Conservation (phyloP, 1,140 invertebrate species). For the Papilio helenus region DNA sequence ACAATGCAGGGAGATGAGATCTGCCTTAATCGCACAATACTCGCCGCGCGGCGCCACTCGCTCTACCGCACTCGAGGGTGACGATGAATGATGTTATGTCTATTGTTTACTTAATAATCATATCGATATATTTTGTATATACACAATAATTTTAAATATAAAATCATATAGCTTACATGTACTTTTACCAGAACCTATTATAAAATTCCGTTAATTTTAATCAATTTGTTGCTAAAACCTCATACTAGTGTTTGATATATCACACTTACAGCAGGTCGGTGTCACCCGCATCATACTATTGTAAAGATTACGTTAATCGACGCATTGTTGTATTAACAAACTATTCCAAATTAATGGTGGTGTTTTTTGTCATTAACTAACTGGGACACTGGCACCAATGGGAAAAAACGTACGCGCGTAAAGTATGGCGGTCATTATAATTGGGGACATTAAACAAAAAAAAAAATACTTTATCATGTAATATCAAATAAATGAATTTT, state of each 20-base stretch:
- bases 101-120: constrained; percentile 40
- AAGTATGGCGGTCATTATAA: neutral
- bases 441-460: neutral
- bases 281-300: constrained; percentile 3
- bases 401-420: neutral
- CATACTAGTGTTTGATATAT: too few species aligned
- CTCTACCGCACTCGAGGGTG: constrained; percentile 57
- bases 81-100: constrained; percentile 49
- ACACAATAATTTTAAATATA: neutral
- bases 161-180: too few species aligned
- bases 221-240: too few species aligned
- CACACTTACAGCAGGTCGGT: neutral
- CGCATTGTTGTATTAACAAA: neutral
- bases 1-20: constrained; percentile 55
- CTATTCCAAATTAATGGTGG: constrained; percentile 9
- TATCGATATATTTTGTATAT: neutral
- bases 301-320: constrained; percentile 3
- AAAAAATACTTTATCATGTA: neutral
- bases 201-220: too few species aligned
- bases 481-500: neutral
- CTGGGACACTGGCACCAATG: neutral
- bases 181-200: too few species aligned
- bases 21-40: constrained; percentile 52
- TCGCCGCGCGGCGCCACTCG: constrained; percentile 47
- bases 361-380: constrained; percentile 4